Conservation (phyloP, 2,797 vertebrate species). For the Phalanger gymnotis region DNA sequence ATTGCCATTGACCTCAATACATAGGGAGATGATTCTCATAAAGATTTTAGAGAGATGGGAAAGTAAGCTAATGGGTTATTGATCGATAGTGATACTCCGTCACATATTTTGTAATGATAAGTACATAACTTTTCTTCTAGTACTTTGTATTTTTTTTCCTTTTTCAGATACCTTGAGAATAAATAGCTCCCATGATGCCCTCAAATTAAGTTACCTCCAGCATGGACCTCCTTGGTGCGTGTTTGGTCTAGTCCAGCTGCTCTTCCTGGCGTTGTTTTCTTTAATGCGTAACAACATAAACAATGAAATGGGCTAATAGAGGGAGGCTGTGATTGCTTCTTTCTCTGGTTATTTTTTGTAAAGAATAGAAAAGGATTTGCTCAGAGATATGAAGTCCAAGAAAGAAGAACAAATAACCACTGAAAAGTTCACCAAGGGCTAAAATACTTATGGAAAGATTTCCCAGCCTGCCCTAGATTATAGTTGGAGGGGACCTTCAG, state of each 20-base stretch:
- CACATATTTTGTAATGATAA: not conserved
- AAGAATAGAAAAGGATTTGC: not conserved
- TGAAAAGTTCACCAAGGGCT: not conserved
- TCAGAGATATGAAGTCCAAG: not conserved
- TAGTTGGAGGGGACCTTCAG: not conserved
- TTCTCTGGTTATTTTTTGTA: not conserved
- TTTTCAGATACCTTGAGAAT: not conserved
- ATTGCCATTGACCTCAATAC: not conserved
- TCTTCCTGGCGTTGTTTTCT: not conserved
- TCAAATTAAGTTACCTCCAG: not conserved
- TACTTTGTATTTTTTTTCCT: not conserved
- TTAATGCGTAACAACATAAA: not conserved
- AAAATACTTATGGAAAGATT: not conserved
- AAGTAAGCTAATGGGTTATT: not conserved
- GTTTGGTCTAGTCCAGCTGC: not conserved
- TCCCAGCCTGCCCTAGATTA: not conserved
- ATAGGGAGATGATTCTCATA: not conserved
- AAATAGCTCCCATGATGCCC: not conserved
- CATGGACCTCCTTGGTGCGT: not conserved
- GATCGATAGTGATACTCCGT: not conserved
- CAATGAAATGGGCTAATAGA: not conserved
- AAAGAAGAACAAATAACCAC: not conserved
- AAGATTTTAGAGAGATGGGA: not conserved
- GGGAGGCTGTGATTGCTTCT: not conserved
- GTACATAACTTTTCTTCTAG: not conserved